phyloP scores from a whole-genome alignment of 2,888 invertebrate genomes.

The Rapana venosa region DNA sequence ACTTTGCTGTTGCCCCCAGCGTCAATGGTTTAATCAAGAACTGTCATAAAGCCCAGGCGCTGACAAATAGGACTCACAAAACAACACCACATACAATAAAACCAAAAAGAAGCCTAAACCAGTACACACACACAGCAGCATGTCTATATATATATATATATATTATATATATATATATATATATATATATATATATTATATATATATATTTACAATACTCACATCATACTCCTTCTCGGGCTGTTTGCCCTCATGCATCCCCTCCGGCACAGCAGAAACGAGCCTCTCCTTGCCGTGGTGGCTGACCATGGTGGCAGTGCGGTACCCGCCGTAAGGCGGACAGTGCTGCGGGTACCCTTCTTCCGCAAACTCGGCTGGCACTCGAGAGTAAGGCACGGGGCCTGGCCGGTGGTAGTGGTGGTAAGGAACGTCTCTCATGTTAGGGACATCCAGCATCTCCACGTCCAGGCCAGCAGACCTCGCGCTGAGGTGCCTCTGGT shows the following conservation, averaged over 20 bases:
- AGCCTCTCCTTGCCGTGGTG: slow-evolving; percentile 4
- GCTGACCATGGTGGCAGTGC: background rate
- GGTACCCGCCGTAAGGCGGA: background rate
- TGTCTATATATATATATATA: too few relatives aligned
- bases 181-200: too few relatives aligned
- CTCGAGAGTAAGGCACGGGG: background rate
- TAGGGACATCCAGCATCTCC: background rate
- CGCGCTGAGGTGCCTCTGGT: background rate
- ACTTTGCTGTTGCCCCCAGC: too few relatives aligned
- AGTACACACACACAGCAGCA: too few relatives aligned
- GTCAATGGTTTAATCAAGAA: too few relatives aligned
- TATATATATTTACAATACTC: too few relatives aligned
- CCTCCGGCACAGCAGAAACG: background rate
- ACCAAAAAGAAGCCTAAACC: too few relatives aligned
- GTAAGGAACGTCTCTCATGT: background rate
- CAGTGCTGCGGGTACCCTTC: background rate
- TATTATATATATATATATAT: too few relatives aligned
- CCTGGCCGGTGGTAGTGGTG: background rate
- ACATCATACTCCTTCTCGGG: background rate
- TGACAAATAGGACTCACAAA: too few relatives aligned
- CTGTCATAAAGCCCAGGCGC: too few relatives aligned
- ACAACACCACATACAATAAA: too few relatives aligned
- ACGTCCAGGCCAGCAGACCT: background rate
- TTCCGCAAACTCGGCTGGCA: background rate
- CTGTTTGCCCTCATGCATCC: background rate